phyloP scores from a whole-genome alignment of 2,888 invertebrate genomes.

The Lithosia quadra region DNA sequence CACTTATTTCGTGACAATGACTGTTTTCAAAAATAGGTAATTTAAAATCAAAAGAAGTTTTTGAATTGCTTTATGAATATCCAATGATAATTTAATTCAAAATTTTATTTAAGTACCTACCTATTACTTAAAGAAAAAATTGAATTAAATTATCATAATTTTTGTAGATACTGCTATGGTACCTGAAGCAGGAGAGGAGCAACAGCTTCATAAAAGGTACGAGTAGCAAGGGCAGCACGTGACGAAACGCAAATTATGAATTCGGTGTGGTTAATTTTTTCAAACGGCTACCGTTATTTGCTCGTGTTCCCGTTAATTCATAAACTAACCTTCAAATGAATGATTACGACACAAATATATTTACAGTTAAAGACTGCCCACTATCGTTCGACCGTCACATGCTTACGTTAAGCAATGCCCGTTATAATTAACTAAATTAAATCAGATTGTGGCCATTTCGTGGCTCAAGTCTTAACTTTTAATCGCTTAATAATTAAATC shows the following conservation, averaged over 20 bases:
- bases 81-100: too few relatives aligned
- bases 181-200: background rate
- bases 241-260: background rate
- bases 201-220: background rate
- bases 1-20: background rate
- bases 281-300: background rate
- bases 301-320: slow-evolving; percentile 7
- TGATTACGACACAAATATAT: background rate
- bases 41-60: too few relatives aligned
- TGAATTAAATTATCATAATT: background rate
- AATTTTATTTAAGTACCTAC: too few relatives aligned
- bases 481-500: background rate
- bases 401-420: background rate
- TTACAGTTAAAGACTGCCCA: background rate
- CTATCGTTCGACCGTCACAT: background rate
- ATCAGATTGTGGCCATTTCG: background rate
- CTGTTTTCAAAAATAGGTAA: too few relatives aligned
- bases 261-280: background rate
- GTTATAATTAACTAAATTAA: slow-evolving; percentile 5
- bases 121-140: too few relatives aligned
- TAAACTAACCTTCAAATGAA: background rate
- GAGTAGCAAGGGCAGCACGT: background rate
- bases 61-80: too few relatives aligned
- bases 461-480: background rate
- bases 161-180: background rate